Base-by-base conservation (phyloP, 1,140 invertebrate species). In the Drosophila biarmipes region DNA sequence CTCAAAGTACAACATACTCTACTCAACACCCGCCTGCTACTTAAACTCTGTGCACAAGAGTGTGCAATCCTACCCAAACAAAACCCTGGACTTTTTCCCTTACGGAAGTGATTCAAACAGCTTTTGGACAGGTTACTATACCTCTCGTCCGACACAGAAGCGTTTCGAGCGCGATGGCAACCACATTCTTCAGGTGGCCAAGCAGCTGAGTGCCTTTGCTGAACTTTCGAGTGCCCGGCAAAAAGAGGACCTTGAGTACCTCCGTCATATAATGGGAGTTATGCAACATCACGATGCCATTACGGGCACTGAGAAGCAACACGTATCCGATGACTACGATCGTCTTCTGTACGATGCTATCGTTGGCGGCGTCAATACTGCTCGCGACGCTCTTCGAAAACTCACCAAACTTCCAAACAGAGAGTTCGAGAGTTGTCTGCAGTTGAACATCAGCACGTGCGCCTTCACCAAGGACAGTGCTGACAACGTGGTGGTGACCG, bases 51-150 rank as follows among this genome's bases (percentile, higher is more conserved):
- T 98, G 0, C 94, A 97, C 71, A 94, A 96, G 74, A 92, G 94
- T 5, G 94, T 95, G 57, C 87, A 94, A 0, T 93, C 92, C 0
- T 95, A 96, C 92, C 93, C 96, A 0, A 94, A 93, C 0, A 97
- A 97, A 80, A 92, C 92, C 6, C 96, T 97, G 73, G 97, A 98
- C 80, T 99, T 98, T 93, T 98, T 98, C 81, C 98, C 98, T 0
- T 99, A 99, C 92, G 96, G 97, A 0, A 96, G 95, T 64, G 95
- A 96, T 78, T 93, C 94, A 2, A 96, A 98, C 80, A 93, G 95
- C 0, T 98, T 95, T 91, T 99, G 98, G 98, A 98, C 97, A 0
- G 98, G 98, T 0, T 99, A 98, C 91, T 99, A 97, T 90, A 97
- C 97, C 0, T 99, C 98, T 0, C 94, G 97, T 58, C 96, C 97